Conservation (phyloP, 1,140 invertebrate genomes). For the Drosophila pruinosa region DNA sequence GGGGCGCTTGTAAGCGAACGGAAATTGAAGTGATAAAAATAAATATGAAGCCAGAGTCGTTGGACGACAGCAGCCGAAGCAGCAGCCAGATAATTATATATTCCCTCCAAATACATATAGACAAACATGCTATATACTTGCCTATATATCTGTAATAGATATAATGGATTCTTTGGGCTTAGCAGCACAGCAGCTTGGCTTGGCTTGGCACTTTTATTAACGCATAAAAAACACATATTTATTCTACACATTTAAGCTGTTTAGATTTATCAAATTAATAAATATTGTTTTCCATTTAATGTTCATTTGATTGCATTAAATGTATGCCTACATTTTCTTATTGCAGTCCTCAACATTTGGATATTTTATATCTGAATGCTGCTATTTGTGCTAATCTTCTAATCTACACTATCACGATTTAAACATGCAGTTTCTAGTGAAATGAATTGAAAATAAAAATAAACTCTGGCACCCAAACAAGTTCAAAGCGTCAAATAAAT, state of each 20-base stretch:
- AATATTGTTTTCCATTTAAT: no score
- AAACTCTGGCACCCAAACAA: conserved; percentile 28
- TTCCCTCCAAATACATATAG: conserved; percentile 5
- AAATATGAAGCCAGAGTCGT: conserved; percentile 59
- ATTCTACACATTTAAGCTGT: no score
- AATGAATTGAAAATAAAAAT: neutral
- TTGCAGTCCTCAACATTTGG: neutral
- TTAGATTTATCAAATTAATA: no score
- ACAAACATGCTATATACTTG: no score
- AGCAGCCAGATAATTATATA: conserved; percentile 35
- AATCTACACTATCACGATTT: conserved; percentile 5
- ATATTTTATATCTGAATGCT: no score
- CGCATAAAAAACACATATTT: neutral
- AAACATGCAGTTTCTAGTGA: neutral
- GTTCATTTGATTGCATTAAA: no score
- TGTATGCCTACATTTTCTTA: no score
- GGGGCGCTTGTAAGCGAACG: conserved; percentile 59
- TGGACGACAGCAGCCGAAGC: conserved; percentile 1
- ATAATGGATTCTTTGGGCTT: neutral
- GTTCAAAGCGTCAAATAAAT: conserved; percentile 42
- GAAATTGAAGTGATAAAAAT: conserved; percentile 76
- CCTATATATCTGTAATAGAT: neutral
- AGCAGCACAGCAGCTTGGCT: neutral
- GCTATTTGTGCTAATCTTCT: no score
- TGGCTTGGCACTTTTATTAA: neutral